Evolutionary conservation across 92 coral and sea anemone species (phyloP), one percentile per base, ranked within the genome.

Genomic region (Blastomussa wellsi): DNA sequence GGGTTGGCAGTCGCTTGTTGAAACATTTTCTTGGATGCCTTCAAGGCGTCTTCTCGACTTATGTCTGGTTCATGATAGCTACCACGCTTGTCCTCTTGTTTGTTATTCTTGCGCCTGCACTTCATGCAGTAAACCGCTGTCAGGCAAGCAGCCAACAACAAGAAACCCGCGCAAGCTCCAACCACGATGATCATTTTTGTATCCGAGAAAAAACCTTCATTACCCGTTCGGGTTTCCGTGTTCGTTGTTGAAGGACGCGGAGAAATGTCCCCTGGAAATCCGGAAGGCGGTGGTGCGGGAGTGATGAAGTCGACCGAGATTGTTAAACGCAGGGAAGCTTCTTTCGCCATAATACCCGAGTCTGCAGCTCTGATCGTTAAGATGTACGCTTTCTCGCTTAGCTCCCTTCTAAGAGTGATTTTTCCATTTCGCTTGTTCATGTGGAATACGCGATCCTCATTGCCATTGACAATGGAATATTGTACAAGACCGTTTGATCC

Each of bases 1-100:
- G n/a, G 76, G 7, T 77, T 77, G 7, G 77, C 36, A 0, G 98
- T 94, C 1, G 98, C 98, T 35, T 94, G 92, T 22, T 88, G 91
- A 83, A 92, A 94, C 98, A 94, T 94, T 75, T 94, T 92, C 91
- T 94, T 92, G n/a, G 98, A 92, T 4, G 95, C 95, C 83, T 88
- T 88, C 24, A 94, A 81, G 52, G 98, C 98, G 28, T 91, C 92
- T 75, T 94, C 98, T 13, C 98, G 92, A 32, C 93, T 94, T 6
- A 94, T 90, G 48, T 94, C 97, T 3, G 97, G 93, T 62, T 94
- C 98, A 32, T 91, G 90, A 49, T 86, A 90, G 88, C 89, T 92
- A 24, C 88, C 67, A n/a, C 95, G 91, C 20, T 92, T 77, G 55
- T 72, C 85, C 0, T 29, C 80, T 33, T 68, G 80, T 64, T 74